Evolutionary conservation across 1,140 invertebrate genomes (phyloP), one percentile per base, ranked within the genome.

Genomic region (Rhizoglyphus robini): DNA sequence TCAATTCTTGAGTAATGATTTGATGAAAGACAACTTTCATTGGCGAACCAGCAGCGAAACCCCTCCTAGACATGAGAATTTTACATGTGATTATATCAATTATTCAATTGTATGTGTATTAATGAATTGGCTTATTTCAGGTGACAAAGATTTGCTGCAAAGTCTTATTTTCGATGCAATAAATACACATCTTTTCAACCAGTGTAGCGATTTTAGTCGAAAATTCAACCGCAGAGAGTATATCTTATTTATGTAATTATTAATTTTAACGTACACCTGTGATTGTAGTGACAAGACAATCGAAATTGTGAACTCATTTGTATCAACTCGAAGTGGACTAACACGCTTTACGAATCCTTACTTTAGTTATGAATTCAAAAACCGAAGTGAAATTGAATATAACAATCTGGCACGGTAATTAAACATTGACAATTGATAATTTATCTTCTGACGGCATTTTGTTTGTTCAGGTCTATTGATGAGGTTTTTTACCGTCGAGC

Each of bases 401-500:
- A 54, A 54, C 51, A 54, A 27, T 54, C 23, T 54, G 20, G 51
- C 51, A 25, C 58, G 11, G 48, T 51, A 51, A n/a, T 51, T n/a
- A 51, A 51, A 13, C 8, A 51, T 4, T 51, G 8, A 59, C 11
- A 13, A 25, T 15, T 59, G 20, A 36, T 32, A 29, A 32, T 59
- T 38, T n/a, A n/a, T n/a, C n/a, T n/a, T n/a, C n/a, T n/a, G n/a
- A n/a, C n/a, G n/a, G n/a, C n/a, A n/a, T n/a, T n/a, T n/a, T n/a
- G 25, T 11, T 41, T 27, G 4, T 4, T 4, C 5, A 34, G 54
- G 48, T 66, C 90, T 0, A 90, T 88, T 74, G 88, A 96, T 72
- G 86, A 89, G 46, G 81, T 87, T 3, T 96, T 90, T 88, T 96
- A 95, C 74, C 86, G 87, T 74, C 80, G 91, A 65, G 90, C 93